phyloP scores from a whole-genome alignment of 2,797 vertebrate species.

The Gorsachius magnificus region DNA sequence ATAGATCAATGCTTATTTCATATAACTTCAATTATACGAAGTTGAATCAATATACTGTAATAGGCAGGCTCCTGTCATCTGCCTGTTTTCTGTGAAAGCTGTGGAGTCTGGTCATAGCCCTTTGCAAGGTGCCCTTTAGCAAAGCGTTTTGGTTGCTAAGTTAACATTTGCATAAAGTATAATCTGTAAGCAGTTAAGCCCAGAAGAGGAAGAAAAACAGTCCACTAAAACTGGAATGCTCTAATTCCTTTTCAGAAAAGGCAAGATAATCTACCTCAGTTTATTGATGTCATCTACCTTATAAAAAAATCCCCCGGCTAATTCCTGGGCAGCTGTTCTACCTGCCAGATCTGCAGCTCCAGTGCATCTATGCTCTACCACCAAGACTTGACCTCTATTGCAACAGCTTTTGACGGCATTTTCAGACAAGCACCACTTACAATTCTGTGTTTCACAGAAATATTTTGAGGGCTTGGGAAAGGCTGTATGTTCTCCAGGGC shows the following conservation, averaged over 20 bases:
- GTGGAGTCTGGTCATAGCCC: neutral
- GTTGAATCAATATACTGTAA: neutral
- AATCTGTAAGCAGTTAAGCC: slow-evolving; percentile 27
- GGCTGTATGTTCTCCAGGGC: neutral
- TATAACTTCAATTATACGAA: neutral
- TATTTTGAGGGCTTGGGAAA: neutral
- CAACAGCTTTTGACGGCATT: neutral
- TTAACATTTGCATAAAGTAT: slow-evolving; percentile 18
- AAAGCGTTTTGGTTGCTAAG: neutral
- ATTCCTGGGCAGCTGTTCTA: slow-evolving; percentile 10
- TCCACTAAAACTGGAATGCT: slow-evolving; percentile 7
- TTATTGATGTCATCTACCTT: neutral
- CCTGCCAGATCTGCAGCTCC: neutral
- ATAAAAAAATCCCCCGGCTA: neutral
- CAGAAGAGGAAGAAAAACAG: slow-evolving; percentile 38
- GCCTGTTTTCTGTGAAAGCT: neutral
- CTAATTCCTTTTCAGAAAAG: slow-evolving; percentile 22
- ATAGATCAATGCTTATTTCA: neutral
- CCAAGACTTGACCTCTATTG: neutral
- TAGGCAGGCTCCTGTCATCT: neutral
- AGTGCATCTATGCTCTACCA: neutral
- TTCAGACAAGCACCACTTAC: neutral
- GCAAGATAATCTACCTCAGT: slow-evolving; percentile 30
- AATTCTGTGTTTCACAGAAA: neutral
- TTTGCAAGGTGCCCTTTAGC: neutral